Evolutionary conservation across 2,797 vertebrate genomes (phyloP), one percentile per base, ranked within the genome.

Genomic region (Cyprinodon diabolis): DNA sequence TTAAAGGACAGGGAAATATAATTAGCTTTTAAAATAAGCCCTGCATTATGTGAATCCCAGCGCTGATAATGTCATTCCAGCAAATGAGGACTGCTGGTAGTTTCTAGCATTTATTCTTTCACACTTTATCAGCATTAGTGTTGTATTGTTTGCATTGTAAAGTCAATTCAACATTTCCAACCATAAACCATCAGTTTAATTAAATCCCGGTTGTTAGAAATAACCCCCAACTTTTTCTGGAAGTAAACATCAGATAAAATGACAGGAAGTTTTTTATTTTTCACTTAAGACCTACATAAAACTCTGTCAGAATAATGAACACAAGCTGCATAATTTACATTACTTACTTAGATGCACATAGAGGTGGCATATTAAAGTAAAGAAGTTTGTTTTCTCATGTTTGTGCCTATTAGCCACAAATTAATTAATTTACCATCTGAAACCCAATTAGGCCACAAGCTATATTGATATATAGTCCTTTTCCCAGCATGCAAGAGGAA

Each of bases 381-480:
- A 95, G 94, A 95, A 94, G 94, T 95, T 95, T 95, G 94, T 95
- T 96, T 96, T 95, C 91, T 91, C 87, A 69, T 95, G 94, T 95
- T 95, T 95, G 93, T 95, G 95, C 94, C 94, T 95, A 95, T 96
- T 96, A 96, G 95, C 94, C 93, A 95, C 94, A 95, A 94, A 95
- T 95, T 95, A 95, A 96, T 96, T 88, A 95, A 95, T 94, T 89
- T 81, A 89, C 92, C 92, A 93, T 93, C 91, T 91, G 86, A 92
- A 93, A 92, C 91, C 90, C 90, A 91, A 94, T 92, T 90, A 90
- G 90, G 94, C 94, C 94, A 95, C 89, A 0, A 95, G 95, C 95
- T 89, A 95, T 94, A 94, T 94, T 93, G 95, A 94, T 93, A 93
- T 92, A 88, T 90, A 81, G 87, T 83, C 88, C 73, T 63, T 92